phyloP scores from a whole-genome alignment of 2,113 vertebrate genomes.

The Mustela lutreola region DNA sequence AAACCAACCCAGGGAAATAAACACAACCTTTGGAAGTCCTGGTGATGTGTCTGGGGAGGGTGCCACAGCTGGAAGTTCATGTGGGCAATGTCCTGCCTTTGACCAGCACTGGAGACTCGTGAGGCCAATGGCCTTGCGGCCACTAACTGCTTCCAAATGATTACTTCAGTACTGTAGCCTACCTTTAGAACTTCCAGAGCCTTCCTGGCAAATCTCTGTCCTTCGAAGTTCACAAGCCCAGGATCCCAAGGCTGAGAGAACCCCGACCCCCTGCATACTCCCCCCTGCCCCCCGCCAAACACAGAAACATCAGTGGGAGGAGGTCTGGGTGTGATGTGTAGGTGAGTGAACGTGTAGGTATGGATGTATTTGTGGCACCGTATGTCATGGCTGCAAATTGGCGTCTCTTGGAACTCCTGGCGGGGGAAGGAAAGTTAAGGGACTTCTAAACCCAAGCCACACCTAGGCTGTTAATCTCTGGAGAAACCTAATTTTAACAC shows the following conservation, averaged over 20 bases:
- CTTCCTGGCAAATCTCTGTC: conserved; percentile 13
- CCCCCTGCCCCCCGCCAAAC: background rate
- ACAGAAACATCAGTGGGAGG: background rate
- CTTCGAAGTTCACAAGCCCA: background rate
- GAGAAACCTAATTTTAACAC: conserved; percentile 1
- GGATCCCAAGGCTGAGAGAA: background rate
- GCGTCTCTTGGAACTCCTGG: background rate
- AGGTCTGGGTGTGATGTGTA: background rate
- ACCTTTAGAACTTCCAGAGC: background rate
- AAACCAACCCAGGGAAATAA: conserved; percentile 68
- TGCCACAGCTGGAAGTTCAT: background rate
- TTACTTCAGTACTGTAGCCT: background rate
- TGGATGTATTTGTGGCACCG: background rate
- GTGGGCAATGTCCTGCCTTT: background rate
- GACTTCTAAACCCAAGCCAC: background rate
- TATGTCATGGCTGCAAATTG: background rate
- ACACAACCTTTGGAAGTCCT: conserved; percentile 84
- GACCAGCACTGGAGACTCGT: background rate
- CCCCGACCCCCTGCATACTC: background rate
- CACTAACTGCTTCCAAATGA: background rate
- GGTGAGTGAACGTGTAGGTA: background rate
- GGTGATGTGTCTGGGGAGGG: conserved; percentile 75
- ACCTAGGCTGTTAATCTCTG: background rate
- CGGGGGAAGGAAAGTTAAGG: background rate
- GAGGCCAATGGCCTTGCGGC: background rate